Evolutionary conservation across 2,113 vertebrate genomes (phyloP).

Genomic region (Ia io): DNA sequence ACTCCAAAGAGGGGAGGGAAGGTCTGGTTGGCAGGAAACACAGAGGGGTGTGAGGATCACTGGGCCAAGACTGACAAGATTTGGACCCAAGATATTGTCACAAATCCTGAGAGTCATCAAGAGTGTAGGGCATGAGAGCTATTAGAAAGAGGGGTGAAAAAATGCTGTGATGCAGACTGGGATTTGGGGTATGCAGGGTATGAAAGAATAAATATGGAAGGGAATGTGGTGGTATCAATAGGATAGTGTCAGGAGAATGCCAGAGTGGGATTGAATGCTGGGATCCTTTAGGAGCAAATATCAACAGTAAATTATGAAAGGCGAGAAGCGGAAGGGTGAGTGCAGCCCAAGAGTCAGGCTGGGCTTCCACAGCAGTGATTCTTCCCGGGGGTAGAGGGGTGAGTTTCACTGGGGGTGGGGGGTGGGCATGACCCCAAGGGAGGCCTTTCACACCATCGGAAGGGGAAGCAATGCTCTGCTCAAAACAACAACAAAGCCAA

Average conservation of each 20-base stretch:
- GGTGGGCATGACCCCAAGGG: background rate
- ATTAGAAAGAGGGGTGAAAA: background rate
- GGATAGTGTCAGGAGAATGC: background rate
- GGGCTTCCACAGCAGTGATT: background rate
- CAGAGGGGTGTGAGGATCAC: background rate
- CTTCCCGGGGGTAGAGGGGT: background rate
- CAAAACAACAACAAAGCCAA: background rate
- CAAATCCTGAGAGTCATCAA: background rate
- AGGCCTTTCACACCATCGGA: background rate
- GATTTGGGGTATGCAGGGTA: background rate
- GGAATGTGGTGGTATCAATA: background rate
- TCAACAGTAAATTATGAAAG: accelerated
- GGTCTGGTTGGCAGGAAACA: background rate
- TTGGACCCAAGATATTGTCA: background rate
- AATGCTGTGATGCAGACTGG: background rate
- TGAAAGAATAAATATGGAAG: background rate
- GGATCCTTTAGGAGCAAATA: background rate
- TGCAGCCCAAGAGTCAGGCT: background rate
- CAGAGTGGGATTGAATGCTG: accelerated
- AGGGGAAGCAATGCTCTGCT: background rate
- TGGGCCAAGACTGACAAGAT: background rate
- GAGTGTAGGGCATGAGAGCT: background rate
- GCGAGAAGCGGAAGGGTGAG: too few species aligned
- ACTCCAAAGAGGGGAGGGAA: background rate
- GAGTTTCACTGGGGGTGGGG: background rate